Evolutionary conservation across 2,888 invertebrate genomes (phyloP), one percentile per base, ranked within the genome.

Genomic region (Dynastes hyllus): DNA sequence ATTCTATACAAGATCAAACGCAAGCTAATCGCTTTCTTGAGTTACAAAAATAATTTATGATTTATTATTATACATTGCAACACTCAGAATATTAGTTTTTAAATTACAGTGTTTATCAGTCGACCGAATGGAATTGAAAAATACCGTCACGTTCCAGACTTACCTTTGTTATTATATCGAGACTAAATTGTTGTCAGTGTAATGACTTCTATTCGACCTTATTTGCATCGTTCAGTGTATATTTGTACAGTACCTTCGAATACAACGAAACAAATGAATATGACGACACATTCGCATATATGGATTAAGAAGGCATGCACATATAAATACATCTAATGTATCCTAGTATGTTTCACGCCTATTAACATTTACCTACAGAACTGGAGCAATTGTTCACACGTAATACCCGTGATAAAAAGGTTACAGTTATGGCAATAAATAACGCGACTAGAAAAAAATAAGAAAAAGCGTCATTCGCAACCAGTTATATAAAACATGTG

Each of bases 401-500:
- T 77, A 67, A 67, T 67, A 32, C 53, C 6, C 27, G 22, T 55
- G 22, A 77, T 29, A 77, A 79, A 79, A 77, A 32, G 67, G 58
- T 81, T 80, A 80, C 81, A 79, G 81, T 81, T 81, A 58, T 65
- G 77, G 63, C 71, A 71, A 81, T 81, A 81, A 81, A 81, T 81
- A 78, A 77, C 27, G 51, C 51, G 22, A 51, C 65, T 32, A 27
- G 65, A 75, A 79, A 80, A 80, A 81, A 82, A 81, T 80, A 75
- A 76, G 78, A 79, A 79, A 80, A 83, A 81, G 79, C 71, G 66
- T 77, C 80, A 78, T 27, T 75, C 67, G 77, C 76, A 83, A 83
- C 83, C 80, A 81, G 83, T 83, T 81, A 29, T 76, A 61, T 32
- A 61, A 77, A 80, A 82, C 82, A 82, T 81, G 81, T 83, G 81